Conservation (phyloP, 2,888 invertebrate genomes). For the Tachina fera region DNA sequence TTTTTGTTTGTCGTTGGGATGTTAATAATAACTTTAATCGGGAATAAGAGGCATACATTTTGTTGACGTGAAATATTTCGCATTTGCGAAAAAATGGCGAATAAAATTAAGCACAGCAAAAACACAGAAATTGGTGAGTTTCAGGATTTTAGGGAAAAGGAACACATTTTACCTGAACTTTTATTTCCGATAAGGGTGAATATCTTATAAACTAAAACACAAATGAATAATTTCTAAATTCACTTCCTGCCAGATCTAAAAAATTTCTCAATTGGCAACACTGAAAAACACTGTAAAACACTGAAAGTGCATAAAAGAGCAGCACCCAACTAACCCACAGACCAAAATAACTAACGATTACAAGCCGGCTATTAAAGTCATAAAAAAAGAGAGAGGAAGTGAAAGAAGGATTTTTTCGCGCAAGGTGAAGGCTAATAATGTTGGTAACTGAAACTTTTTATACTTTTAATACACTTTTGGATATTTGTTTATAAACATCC, state of each 20-base stretch:
- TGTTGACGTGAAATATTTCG: too few species aligned
- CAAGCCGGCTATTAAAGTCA: conserved; percentile 6
- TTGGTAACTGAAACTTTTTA: not conserved
- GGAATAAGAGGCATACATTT: too few species aligned
- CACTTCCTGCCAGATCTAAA: too few species aligned
- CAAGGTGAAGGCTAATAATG: conserved; percentile 56
- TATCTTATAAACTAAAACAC: too few species aligned
- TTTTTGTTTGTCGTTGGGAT: too few species aligned
- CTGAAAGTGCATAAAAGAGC: not conserved
- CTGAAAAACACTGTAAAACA: not conserved
- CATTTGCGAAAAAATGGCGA: not conserved
- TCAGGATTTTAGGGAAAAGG: too few species aligned
- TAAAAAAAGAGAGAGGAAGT: conserved; percentile 17
- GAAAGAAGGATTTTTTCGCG: conserved; percentile 25
- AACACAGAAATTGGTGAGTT: too few species aligned
- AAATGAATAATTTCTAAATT: too few species aligned
- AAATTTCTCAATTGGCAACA: not conserved
- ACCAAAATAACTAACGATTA: conserved; percentile 27
- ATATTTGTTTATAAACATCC: conserved; percentile 15
- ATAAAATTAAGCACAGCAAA: not conserved
- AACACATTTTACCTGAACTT: too few species aligned
- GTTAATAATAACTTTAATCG: too few species aligned
- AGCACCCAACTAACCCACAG: conserved; percentile 49
- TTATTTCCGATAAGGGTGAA: too few species aligned
- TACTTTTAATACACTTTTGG: not conserved